phyloP scores from a whole-genome alignment of 1,140 invertebrate species.

The Globodera rostochiensis region DNA sequence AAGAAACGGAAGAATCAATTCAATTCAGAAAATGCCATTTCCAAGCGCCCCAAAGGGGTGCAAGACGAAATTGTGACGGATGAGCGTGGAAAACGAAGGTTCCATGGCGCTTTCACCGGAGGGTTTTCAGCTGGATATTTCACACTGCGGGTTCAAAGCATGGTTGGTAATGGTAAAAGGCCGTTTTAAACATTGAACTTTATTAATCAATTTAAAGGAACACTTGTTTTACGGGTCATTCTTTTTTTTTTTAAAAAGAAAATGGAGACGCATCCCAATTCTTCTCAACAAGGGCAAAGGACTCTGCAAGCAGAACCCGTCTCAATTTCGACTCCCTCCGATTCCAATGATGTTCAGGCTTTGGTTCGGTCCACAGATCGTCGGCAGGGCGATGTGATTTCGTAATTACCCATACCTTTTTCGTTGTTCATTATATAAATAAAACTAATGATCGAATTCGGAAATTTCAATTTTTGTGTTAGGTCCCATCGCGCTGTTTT shows the following conservation, averaged over 20 bases:
- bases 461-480: constrained; percentile 19
- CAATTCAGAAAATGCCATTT: constrained; percentile 47
- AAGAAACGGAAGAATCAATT: constrained; percentile 10
- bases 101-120: constrained; percentile 98
- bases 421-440: neutral
- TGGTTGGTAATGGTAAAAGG: constrained; percentile 68
- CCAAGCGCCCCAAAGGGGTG: constrained; percentile 78
- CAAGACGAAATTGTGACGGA: constrained; percentile 89
- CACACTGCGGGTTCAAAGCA: constrained; percentile 90
- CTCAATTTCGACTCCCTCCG: neutral
- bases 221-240: neutral
- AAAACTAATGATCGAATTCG: too few species aligned
- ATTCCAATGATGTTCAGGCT: constrained; percentile 43
- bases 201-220: too few species aligned
- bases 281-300: neutral
- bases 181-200: constrained; percentile 13
- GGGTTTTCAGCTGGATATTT: constrained; percentile 97
- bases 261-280: neutral
- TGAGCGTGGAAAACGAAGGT: constrained; percentile 83
- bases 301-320: neutral
- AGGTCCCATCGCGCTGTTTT: constrained; percentile 61
- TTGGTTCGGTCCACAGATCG: constrained; percentile 42
- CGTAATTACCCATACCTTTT: constrained; percentile 35
- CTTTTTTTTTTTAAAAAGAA: neutral
- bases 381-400: constrained; percentile 61